Percentiles rank a stretch among this genome's conserved stretches.
These are phyloP conservation scores for Clarias gariepinus DNA, from an alignment of 2,113 vertebrate species.

Conservation along the genomic window DNA sequence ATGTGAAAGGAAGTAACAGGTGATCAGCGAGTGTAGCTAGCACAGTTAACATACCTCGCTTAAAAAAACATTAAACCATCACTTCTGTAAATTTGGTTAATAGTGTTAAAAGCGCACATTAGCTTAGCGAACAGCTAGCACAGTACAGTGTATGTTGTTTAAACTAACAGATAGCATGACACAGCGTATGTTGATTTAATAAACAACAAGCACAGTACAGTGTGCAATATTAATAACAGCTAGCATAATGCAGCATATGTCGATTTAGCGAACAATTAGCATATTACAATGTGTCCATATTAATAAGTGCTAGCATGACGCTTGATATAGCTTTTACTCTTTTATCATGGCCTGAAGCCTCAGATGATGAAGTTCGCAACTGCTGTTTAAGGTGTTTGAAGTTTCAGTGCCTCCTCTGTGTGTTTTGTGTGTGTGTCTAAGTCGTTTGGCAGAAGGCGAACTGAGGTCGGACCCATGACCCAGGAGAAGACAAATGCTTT, in stretches of 20 bases:
- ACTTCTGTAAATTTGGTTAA: not conserved
- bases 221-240: not conserved
- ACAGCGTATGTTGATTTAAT: not conserved
- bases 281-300: not conserved
- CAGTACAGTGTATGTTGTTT: not conserved
- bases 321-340: not conserved
- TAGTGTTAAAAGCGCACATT: not conserved
- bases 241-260: not conserved
- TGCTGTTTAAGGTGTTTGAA: not conserved
- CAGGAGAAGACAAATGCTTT: conserved; percentile 49
- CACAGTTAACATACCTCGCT: not conserved
- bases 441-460: conserved; percentile 31
- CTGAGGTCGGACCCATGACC: conserved; percentile 40
- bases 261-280: not conserved
- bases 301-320: not conserved
- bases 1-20: not conserved
- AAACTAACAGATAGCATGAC: not conserved
- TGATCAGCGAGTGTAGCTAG: not conserved
- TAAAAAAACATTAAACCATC: not conserved
- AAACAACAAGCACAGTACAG: not conserved
- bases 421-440: conserved; percentile 23
- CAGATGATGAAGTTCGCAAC: not conserved
- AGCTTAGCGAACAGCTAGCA: not conserved
- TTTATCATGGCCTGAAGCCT: not conserved
- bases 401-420: not conserved